Percentiles rank a stretch among this genome's conserved stretches.
These are phyloP conservation scores for Pandemis cinnamomeana DNA, from an alignment of 2,888 invertebrate species.

Conservation along the genomic window DNA sequence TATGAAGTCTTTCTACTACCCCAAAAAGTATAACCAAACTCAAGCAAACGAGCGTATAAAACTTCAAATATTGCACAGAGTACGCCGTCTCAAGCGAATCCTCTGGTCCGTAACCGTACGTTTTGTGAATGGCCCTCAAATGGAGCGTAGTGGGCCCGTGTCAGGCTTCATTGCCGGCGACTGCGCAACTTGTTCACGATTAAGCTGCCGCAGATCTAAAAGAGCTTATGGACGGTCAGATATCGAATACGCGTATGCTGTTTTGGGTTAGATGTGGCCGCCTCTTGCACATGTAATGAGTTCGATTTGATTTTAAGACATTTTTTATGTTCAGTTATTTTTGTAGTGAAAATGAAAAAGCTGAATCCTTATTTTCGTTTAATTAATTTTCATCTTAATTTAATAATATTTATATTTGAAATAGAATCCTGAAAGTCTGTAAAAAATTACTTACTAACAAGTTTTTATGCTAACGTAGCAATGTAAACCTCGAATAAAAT, in stretches of 20 bases:
- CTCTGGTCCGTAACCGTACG: conserved; percentile 46
- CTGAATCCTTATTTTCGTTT: too few species aligned
- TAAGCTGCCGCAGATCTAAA: not conserved
- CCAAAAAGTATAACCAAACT: not conserved
- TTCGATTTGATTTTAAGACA: not conserved
- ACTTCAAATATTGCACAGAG: not conserved
- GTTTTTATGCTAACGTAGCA: too few species aligned
- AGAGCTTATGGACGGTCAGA: not conserved
- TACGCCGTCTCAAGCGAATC: conserved; percentile 12
- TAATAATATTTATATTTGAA: too few species aligned
- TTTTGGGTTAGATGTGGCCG: not conserved
- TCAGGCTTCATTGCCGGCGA: conserved; percentile 64
- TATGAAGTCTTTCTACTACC: too few species aligned
- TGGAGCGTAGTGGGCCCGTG: conserved; percentile 69
- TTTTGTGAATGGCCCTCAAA: conserved; percentile 73
- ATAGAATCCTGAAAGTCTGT: too few species aligned
- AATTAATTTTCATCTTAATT: too few species aligned
- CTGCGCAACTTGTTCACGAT: conserved; percentile 30
- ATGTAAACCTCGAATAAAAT: too few species aligned
- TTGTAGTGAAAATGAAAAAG: not conserved
- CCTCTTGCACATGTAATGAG: not conserved
- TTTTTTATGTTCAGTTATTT: not conserved
- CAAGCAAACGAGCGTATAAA: not conserved
- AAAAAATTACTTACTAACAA: too few species aligned
- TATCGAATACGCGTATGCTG: not conserved